phyloP scores from a whole-genome alignment of 2,888 invertebrate genomes.

The Megastigmus dorsalis region DNA sequence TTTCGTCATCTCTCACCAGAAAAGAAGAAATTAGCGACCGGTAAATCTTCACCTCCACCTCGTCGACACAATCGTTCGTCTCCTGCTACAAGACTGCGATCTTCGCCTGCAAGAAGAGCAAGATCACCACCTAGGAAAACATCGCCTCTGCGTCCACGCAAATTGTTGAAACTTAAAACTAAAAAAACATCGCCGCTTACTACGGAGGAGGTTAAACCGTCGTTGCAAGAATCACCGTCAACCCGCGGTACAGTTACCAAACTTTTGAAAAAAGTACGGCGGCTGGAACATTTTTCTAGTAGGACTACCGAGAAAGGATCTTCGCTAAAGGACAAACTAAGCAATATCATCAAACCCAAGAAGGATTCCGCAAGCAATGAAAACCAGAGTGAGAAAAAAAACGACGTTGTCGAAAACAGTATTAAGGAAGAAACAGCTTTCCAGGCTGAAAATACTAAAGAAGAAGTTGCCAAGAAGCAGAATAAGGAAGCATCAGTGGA shows the following conservation, averaged over 20 bases:
- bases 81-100: background rate
- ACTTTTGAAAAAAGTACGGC: slow-evolving; percentile 67
- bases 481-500: background rate
- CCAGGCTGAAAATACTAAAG: background rate
- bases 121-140: slow-evolving; percentile 4
- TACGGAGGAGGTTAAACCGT: background rate
- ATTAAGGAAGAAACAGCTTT: background rate
- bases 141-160: slow-evolving; percentile 9
- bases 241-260: slow-evolving; percentile 57
- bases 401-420: background rate
- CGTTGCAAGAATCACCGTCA: background rate
- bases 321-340: slow-evolving; percentile 69
- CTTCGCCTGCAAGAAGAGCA: background rate
- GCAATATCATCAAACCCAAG: slow-evolving; percentile 63
- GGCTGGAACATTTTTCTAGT: slow-evolving; percentile 61
- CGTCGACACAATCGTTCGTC: slow-evolving; percentile 13
- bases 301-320: slow-evolving; percentile 62
- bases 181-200: background rate
- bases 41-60: background rate
- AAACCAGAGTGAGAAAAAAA: background rate
- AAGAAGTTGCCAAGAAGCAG: background rate
- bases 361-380: background rate
- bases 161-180: too few relatives aligned
- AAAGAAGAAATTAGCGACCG: slow-evolving; percentile 7
- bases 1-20: slow-evolving; percentile 20